Percentiles rank a stretch among this genome's conserved stretches.
Evolutionary conservation across 2,113 vertebrate genomes (phyloP).

Genomic region (Ceratotherium simum): DNA sequence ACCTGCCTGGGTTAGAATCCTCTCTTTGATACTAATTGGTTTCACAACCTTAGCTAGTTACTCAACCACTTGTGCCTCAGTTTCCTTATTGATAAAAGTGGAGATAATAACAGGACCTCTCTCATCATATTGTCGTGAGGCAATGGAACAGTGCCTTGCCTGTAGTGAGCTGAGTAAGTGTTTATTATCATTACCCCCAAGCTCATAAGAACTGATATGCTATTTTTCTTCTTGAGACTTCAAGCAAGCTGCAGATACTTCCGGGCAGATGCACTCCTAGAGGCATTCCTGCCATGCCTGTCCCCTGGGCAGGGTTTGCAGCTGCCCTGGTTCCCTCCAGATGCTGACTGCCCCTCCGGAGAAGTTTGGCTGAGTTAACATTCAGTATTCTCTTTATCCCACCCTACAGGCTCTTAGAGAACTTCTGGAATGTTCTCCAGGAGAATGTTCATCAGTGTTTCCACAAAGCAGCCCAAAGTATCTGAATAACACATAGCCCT

Average conservation of each 20-base stretch:
- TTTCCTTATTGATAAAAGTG: neutral
- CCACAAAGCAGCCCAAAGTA: slow-evolving; percentile 52
- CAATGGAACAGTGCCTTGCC: neutral
- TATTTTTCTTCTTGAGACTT: slow-evolving; percentile 42
- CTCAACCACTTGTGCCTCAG: neutral
- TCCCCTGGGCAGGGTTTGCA: neutral
- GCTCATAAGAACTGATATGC: neutral
- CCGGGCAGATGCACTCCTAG: neutral
- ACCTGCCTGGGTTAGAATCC: neutral
- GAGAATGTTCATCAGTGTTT: slow-evolving; percentile 25
- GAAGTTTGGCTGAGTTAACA: slow-evolving; percentile 9
- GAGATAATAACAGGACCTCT: neutral
- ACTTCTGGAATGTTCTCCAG: slow-evolving; percentile 27
- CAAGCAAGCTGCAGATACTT: neutral
- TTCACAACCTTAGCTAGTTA: slow-evolving; percentile 4
- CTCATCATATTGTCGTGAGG: neutral
- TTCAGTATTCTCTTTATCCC: neutral
- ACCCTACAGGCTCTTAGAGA: neutral
- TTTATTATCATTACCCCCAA: neutral
- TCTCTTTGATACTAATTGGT: neutral
- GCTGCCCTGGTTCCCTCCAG: neutral
- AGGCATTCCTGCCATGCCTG: neutral
- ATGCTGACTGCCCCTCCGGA: neutral
- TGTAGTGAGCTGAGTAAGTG: neutral
- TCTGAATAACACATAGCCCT: slow-evolving; percentile 56